A percentile compares a stretch with the other conserved stretches of the same genome.
Conservation (phyloP, 2,888 invertebrate genomes). For the Perithous albicinctus region DNA sequence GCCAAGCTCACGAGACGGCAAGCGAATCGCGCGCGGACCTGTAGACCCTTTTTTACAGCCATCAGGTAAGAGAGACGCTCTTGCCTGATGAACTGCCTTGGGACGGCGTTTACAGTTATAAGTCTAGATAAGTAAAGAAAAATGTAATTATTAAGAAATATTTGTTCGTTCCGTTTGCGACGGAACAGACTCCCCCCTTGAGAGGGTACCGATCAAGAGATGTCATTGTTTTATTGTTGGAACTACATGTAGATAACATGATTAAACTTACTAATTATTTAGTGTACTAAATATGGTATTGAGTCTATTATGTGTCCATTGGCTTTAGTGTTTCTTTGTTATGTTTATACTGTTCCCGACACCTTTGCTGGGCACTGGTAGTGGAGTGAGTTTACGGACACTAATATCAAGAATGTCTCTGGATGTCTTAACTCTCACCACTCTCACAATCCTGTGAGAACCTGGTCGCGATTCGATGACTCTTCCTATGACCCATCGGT, state of each 20-base stretch:
- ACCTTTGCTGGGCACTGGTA: neutral
- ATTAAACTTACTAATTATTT: neutral
- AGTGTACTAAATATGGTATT: neutral
- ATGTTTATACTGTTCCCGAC: neutral
- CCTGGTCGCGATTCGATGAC: slow-evolving; percentile 8
- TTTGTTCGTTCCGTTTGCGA: too few species aligned
- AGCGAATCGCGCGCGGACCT: too few species aligned
- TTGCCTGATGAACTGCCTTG: too few species aligned
- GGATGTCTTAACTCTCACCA: slow-evolving; percentile 4
- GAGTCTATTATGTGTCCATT: too few species aligned
- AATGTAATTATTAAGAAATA: too few species aligned
- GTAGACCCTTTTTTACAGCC: too few species aligned
- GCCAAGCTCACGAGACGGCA: too few species aligned
- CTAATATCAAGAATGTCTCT: slow-evolving; percentile 3
- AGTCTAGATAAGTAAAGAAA: too few species aligned
- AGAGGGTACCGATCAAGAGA: slow-evolving; percentile 44
- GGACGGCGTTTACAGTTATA: too few species aligned
- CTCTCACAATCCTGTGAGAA: neutral
- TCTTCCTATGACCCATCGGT: slow-evolving; percentile 30
- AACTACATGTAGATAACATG: too few species aligned
- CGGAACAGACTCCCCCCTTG: slow-evolving; percentile 49
- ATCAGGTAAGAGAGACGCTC: too few species aligned
- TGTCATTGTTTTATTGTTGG: too few species aligned
- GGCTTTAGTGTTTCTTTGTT: neutral
- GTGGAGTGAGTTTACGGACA: slow-evolving; percentile 15